Evolutionary conservation across 2,888 invertebrate species (phyloP).

Genomic region (Megamerina dolium): DNA sequence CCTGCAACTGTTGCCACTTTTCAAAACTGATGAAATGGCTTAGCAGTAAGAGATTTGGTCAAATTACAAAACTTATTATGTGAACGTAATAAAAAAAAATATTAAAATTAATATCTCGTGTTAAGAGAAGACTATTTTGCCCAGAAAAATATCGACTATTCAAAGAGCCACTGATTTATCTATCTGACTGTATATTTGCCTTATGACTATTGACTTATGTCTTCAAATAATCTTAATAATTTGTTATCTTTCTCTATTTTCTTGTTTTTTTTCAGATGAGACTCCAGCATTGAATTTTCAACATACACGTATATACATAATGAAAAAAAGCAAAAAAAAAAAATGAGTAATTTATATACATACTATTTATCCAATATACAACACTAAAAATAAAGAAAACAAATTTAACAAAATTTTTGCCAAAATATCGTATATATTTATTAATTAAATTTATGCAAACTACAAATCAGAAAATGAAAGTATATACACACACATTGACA

Average conservation of each 20-base stretch:
- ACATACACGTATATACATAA: constrained; percentile 11
- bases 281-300: constrained; percentile 24
- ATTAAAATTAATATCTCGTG: too few relatives aligned
- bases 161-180: too few relatives aligned
- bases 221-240: not conserved
- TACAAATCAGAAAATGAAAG: constrained; percentile 12
- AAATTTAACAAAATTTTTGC: constrained; percentile 26
- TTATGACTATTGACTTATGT: too few relatives aligned
- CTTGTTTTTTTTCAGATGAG: constrained; percentile 26
- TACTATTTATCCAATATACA: constrained; percentile 27
- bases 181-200: too few relatives aligned
- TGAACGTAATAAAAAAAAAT: too few relatives aligned
- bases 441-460: constrained; percentile 21
- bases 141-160: too few relatives aligned
- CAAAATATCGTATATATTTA: constrained; percentile 32
- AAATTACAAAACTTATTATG: too few relatives aligned
- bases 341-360: constrained; percentile 17
- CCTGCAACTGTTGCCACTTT: too few relatives aligned
- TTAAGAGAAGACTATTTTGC: too few relatives aligned
- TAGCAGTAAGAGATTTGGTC: too few relatives aligned
- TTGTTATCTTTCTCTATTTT: constrained; percentile 2
- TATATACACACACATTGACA: constrained; percentile 7
- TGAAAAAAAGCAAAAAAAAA: constrained; percentile 8
- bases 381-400: constrained; percentile 14
- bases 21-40: too few relatives aligned